phyloP scores from a whole-genome alignment of 2,797 vertebrate species.

The Chelonia mydas region DNA sequence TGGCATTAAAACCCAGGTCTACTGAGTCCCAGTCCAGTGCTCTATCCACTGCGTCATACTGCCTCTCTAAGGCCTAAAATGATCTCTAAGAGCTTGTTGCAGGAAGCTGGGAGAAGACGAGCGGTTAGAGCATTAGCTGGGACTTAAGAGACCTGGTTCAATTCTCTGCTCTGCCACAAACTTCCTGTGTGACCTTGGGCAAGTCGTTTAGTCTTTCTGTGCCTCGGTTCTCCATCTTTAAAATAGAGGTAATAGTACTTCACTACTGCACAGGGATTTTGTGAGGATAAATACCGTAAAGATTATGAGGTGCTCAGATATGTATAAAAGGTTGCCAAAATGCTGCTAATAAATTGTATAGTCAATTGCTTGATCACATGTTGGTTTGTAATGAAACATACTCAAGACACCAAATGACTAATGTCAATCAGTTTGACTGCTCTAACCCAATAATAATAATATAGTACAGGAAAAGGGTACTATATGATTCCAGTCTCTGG shows the following conservation, averaged over 20 bases:
- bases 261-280: not conserved
- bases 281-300: not conserved
- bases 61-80: not conserved
- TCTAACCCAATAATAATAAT: not conserved
- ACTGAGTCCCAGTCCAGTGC: not conserved
- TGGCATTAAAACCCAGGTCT: not conserved
- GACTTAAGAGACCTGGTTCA: not conserved
- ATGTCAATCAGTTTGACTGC: not conserved
- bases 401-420: not conserved
- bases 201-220: not conserved
- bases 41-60: not conserved
- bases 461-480: too few species aligned
- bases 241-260: not conserved
- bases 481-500: too few species aligned
- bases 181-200: not conserved
- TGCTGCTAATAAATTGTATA: not conserved
- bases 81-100: not conserved
- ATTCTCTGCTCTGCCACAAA: not conserved
- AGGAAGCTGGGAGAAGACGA: not conserved
- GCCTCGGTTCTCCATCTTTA: not conserved
- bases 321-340: not conserved
- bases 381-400: not conserved
- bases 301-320: not conserved
- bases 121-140: not conserved
- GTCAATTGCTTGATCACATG: not conserved